phyloP scores from a whole-genome alignment of 2,797 vertebrate species.

The Heliangelus exortis region DNA sequence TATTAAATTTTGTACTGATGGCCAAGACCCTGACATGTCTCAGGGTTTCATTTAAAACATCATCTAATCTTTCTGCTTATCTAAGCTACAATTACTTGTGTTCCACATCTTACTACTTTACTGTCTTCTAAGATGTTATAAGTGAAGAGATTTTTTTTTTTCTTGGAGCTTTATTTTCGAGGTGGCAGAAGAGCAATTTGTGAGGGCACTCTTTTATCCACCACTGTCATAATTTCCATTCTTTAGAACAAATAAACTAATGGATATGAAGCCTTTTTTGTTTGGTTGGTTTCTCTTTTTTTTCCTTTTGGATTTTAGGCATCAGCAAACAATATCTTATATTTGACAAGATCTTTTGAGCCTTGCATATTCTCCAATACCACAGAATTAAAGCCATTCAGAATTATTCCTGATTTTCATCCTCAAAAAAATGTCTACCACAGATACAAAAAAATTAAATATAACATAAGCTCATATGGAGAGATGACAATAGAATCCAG shows the following conservation, averaged over 20 bases:
- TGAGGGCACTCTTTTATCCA: background rate
- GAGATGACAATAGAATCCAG: background rate
- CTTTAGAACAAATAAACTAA: background rate
- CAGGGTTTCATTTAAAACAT: background rate
- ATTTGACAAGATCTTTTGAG: background rate
- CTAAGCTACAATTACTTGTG: background rate
- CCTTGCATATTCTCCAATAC: background rate
- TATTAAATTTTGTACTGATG: background rate
- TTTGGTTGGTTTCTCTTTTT: background rate
- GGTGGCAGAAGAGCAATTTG: background rate
- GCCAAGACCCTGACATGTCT: background rate
- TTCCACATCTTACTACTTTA: background rate
- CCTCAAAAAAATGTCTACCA: background rate
- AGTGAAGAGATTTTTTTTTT: background rate
- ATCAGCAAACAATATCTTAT: background rate
- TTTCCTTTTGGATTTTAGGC: background rate
- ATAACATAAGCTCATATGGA: background rate
- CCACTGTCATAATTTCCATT: background rate
- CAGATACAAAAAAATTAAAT: background rate
- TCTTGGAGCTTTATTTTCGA: background rate
- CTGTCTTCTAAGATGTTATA: background rate
- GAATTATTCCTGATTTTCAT: background rate
- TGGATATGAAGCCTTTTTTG: background rate
- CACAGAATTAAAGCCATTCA: background rate
- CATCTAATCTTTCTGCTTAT: background rate